Evolutionary conservation across 1,140 invertebrate genomes (phyloP).

Genomic region (Eciton burchellii): DNA sequence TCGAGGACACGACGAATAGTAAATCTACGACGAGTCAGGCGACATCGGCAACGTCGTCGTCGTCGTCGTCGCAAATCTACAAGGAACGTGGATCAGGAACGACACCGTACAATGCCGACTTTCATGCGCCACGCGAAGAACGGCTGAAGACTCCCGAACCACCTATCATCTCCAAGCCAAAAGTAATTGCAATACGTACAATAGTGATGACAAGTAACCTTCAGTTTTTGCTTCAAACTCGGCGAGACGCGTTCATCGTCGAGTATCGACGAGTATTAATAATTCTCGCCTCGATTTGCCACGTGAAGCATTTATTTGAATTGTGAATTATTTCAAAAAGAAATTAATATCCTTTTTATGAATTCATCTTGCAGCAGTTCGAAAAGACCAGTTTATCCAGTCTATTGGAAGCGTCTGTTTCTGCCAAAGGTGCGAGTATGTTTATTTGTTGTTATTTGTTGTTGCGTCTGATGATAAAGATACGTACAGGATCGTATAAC

Average conservation of each 20-base stretch:
- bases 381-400: constrained; percentile 85
- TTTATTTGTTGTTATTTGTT: constrained; percentile 33
- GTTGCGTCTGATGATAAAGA: constrained; percentile 11
- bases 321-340: constrained; percentile 10
- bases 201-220: constrained; percentile 46
- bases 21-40: constrained; percentile 44
- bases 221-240: constrained; percentile 6
- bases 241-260: background rate
- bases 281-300: constrained; percentile 41
- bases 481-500: constrained; percentile 1
- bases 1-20: constrained; percentile 31
- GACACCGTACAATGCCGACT: constrained; percentile 67
- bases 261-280: constrained; percentile 10
- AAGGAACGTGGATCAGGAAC: constrained; percentile 61
- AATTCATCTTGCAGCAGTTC: constrained; percentile 80
- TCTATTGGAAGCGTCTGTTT: constrained; percentile 84
- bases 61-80: constrained; percentile 48
- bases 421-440: constrained; percentile 82
- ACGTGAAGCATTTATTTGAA: constrained; percentile 11
- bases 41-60: background rate
- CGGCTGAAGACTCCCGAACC: constrained; percentile 84
- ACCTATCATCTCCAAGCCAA: constrained; percentile 83
- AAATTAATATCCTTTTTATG: constrained; percentile 59
- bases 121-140: constrained; percentile 71
- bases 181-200: constrained; percentile 80